phyloP scores from a whole-genome alignment of 2,888 invertebrate species.

The Nasonia oneida region DNA sequence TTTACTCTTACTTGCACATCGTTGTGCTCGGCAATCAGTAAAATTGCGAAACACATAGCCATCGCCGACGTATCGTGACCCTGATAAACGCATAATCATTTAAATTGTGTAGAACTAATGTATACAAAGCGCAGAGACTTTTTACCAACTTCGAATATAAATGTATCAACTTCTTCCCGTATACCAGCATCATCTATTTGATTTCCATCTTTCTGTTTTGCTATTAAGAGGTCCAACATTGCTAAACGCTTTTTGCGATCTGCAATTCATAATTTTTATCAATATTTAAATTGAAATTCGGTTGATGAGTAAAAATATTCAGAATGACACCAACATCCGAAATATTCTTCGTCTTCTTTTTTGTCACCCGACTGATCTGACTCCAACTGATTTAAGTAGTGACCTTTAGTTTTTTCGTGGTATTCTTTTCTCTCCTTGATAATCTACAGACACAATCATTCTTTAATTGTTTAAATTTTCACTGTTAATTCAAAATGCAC shows the following conservation, averaged over 20 bases:
- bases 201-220: slow-evolving; percentile 63
- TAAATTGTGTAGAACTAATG: not conserved
- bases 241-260: slow-evolving; percentile 68
- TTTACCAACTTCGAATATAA: slow-evolving; percentile 68
- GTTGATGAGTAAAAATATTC: not conserved
- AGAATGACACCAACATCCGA: not conserved
- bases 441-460: slow-evolving; percentile 64
- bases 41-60: slow-evolving; percentile 80
- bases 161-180: slow-evolving; percentile 75
- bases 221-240: slow-evolving; percentile 73
- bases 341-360: not conserved
- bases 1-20: slow-evolving; percentile 72
- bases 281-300: not conserved
- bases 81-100: slow-evolving; percentile 63
- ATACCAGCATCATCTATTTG: slow-evolving; percentile 71
- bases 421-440: slow-evolving; percentile 69
- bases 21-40: slow-evolving; percentile 80
- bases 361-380: slow-evolving; percentile 26
- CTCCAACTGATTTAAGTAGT: slow-evolving; percentile 21
- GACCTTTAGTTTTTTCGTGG: slow-evolving; percentile 65
- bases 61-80: slow-evolving; percentile 84
- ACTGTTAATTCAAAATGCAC: not conserved
- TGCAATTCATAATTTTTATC: slow-evolving; percentile 2
- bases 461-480: not conserved
- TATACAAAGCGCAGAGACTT: slow-evolving; percentile 21